These are phyloP conservation scores for Halotydeus destructor DNA, from an alignment of 1,140 invertebrate genomes.

Conservation along the genomic window DNA sequence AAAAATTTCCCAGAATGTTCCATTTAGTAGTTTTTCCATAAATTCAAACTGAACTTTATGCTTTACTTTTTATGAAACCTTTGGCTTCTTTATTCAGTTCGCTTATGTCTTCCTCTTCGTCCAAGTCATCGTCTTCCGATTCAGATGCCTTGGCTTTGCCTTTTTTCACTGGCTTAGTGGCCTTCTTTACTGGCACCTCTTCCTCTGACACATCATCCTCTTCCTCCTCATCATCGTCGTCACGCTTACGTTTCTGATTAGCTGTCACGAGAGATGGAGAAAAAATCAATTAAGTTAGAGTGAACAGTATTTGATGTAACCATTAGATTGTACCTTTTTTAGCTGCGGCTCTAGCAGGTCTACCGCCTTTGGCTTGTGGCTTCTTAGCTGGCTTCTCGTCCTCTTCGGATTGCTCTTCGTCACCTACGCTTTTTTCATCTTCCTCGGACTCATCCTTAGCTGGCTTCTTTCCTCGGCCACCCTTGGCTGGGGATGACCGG, in stretches of 20 bases:
- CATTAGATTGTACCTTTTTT: slow-evolving; percentile 6
- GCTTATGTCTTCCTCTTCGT: slow-evolving; percentile 6
- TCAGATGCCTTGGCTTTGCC: slow-evolving; percentile 3
- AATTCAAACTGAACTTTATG: neutral
- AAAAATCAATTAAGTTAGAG: neutral
- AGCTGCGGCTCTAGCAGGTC: slow-evolving; percentile 4
- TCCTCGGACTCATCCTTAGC: slow-evolving; percentile 11
- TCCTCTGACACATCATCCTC: neutral
- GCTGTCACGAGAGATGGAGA: neutral
- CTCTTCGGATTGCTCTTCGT: slow-evolving; percentile 8
- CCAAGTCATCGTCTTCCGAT: slow-evolving; percentile 1
- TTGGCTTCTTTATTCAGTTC: neutral
- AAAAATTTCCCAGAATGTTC: neutral
- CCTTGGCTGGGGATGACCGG: neutral
- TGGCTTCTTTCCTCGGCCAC: slow-evolving; percentile 1
- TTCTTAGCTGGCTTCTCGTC: slow-evolving; percentile 11
- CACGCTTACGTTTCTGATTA: neutral
- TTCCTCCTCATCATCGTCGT: neutral
- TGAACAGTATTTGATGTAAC: slow-evolving; percentile 9
- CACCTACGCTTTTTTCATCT: slow-evolving; percentile 8
- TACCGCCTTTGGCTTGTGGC: slow-evolving; percentile 12
- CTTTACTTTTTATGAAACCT: too few species aligned
- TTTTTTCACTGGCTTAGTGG: too few species aligned
- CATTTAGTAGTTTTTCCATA: neutral
- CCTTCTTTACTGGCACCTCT: neutral